phyloP scores from a whole-genome alignment of 2,888 invertebrate species.

The Rhagium mordax region DNA sequence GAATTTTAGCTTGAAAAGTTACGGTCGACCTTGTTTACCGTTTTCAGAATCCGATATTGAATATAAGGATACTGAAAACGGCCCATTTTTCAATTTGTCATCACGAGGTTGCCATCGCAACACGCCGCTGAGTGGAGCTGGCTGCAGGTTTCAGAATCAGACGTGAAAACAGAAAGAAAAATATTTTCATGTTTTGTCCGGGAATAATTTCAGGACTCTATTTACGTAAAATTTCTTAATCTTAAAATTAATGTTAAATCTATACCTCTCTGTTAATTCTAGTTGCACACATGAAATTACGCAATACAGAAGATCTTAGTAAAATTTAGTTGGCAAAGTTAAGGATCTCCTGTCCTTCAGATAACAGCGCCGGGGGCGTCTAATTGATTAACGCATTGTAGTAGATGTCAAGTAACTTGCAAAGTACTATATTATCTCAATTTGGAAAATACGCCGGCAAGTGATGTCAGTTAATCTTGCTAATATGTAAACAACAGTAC shows the following conservation, averaged over 20 bases:
- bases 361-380: background rate
- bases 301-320: background rate
- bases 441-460: background rate
- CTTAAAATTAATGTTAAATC: background rate
- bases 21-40: slow-evolving; percentile 24
- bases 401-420: background rate
- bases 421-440: background rate
- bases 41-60: slow-evolving; percentile 6
- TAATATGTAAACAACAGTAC: too few relatives aligned
- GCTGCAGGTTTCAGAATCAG: slow-evolving; percentile 21
- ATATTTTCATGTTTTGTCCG: slow-evolving; percentile 17
- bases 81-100: slow-evolving; percentile 32
- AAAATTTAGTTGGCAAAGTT: background rate
- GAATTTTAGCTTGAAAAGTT: slow-evolving; percentile 1
- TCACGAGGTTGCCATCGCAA: slow-evolving; percentile 33
- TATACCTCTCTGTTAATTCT: background rate
- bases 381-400: background rate
- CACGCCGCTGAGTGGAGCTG: slow-evolving; percentile 27
- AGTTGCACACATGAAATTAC: background rate
- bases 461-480: too few relatives aligned
- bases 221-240: background rate
- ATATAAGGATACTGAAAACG: slow-evolving; percentile 13
- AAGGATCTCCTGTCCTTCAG: background rate
- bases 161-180: slow-evolving; percentile 17
- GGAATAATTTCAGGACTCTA: background rate